These are phyloP conservation scores for Scolopax bukidnonensis DNA, from an alignment of 2,797 vertebrate species.

Conservation along the genomic window DNA sequence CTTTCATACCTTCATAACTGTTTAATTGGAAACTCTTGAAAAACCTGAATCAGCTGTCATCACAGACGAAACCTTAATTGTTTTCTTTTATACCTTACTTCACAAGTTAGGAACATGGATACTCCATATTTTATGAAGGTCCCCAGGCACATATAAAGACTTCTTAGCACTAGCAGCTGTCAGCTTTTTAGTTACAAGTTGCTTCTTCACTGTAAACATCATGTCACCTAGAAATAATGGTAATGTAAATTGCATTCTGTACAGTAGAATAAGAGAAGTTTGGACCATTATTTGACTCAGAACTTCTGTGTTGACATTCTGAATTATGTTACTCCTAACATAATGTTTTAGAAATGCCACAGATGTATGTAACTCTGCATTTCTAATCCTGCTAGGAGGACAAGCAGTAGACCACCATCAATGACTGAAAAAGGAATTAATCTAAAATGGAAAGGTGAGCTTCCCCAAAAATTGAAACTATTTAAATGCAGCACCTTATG, in stretches of 20 bases:
- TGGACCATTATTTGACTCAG: background rate
- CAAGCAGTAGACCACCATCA: background rate
- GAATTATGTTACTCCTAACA: background rate
- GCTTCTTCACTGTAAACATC: slow-evolving; percentile 47
- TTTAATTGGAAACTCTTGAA: slow-evolving; percentile 44
- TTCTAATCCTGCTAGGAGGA: background rate
- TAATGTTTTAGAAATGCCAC: background rate
- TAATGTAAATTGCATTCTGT: slow-evolving; percentile 37
- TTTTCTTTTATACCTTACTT: slow-evolving; percentile 67
- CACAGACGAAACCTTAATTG: slow-evolving; percentile 33
- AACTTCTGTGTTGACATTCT: background rate
- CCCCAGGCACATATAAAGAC: slow-evolving; percentile 58
- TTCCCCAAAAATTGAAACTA: background rate
- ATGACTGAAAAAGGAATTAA: background rate
- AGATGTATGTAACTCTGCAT: background rate
- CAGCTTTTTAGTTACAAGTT: slow-evolving; percentile 73
- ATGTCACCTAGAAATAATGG: slow-evolving; percentile 56
- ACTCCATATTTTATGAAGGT: slow-evolving; percentile 41
- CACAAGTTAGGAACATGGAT: slow-evolving; percentile 48
- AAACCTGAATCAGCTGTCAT: slow-evolving; percentile 54
- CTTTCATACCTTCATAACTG: slow-evolving; percentile 9
- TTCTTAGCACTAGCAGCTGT: slow-evolving; percentile 69
- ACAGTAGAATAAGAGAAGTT: background rate
- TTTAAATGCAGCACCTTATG: background rate
- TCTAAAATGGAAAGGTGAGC: background rate